These are phyloP conservation scores for Austrofundulus limnaeus DNA, from an alignment of 2,113 vertebrate genomes.

Conservation along the genomic window DNA sequence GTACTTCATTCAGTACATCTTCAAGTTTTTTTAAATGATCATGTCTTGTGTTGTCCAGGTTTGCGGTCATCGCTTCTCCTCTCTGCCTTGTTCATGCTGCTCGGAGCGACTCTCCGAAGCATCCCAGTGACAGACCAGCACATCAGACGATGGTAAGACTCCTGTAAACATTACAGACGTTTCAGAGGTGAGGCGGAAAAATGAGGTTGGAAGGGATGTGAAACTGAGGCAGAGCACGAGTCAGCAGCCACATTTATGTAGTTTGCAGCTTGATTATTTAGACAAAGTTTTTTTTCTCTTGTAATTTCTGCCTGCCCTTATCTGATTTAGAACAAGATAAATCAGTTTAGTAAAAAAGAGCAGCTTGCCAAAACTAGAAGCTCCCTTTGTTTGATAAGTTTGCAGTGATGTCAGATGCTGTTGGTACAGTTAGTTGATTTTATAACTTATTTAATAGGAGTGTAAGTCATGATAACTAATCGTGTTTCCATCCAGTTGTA, in stretches of 20 bases:
- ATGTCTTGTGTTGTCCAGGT: constrained; percentile 74
- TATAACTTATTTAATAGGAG: not conserved
- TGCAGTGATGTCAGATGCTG: not conserved
- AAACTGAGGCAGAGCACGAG: not conserved
- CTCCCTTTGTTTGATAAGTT: not conserved
- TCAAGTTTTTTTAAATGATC: too few relatives aligned
- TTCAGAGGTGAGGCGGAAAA: not conserved
- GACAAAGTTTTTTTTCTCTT: not conserved
- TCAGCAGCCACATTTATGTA: constrained; percentile 2
- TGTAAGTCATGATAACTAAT: not conserved
- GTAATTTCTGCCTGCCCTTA: not conserved
- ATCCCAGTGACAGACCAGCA: constrained; percentile 83
- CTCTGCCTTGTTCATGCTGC: constrained; percentile 88
- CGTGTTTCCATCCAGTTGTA: too few relatives aligned
- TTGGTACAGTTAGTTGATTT: not conserved
- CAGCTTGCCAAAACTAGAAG: not conserved
- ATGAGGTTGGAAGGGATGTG: not conserved
- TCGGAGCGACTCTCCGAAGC: constrained; percentile 87
- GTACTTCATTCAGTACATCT: too few relatives aligned
- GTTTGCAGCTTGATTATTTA: constrained; percentile 12
- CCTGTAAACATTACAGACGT: constrained; percentile 1
- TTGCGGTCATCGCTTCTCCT: constrained; percentile 89
- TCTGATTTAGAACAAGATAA: too few relatives aligned
- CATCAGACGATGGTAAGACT: constrained; percentile 85
- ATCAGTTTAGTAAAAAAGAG: not conserved